These are phyloP conservation scores for Lutjanus campechanus DNA, from an alignment of 2,797 vertebrate species.

Conservation along the genomic window DNA sequence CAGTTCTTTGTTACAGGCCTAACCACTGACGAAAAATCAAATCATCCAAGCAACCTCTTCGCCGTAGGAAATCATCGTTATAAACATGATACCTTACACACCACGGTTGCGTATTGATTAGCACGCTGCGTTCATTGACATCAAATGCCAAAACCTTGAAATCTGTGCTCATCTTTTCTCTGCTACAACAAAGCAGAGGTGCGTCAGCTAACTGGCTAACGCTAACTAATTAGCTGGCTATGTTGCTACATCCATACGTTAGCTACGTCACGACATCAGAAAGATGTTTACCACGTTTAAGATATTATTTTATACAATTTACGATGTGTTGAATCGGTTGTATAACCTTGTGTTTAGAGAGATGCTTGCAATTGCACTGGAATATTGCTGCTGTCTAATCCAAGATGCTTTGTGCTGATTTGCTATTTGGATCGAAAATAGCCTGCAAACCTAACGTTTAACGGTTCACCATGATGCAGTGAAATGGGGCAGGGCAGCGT, in stretches of 20 bases:
- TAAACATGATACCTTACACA: accelerated
- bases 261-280: constrained; percentile 36
- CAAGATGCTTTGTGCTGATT: neutral
- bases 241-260: constrained; percentile 24
- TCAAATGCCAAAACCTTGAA: neutral
- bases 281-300: neutral
- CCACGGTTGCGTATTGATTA: accelerated
- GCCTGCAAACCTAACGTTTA: neutral
- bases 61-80: too few relatives aligned
- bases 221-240: constrained; percentile 30
- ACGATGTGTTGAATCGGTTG: neutral
- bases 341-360: neutral
- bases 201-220: constrained; percentile 56
- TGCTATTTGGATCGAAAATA: neutral
- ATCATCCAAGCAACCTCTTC: neutral
- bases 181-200: constrained; percentile 54
- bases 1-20: constrained; percentile 34
- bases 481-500: constrained; percentile 53
- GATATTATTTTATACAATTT: accelerated
- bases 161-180: neutral
- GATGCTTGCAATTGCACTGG: accelerated
- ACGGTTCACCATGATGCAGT: constrained; percentile 43
- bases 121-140: accelerated
- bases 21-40: neutral
- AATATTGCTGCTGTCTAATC: neutral